Conservation (phyloP, 2,113 vertebrate genomes). For the Bos taurus region ARS-UCD2.0 NC_037335.1:80312001-80312500, state of each 20-base stretch:
- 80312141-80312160: neutral
- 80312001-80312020: neutral
- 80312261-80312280: neutral
- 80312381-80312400: neutral
- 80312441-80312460: conserved; percentile 52
- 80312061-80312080: neutral
- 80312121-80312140: neutral
- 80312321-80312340: neutral
- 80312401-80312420: neutral
- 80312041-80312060: neutral
- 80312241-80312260: neutral
- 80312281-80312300: neutral
- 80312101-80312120: neutral
- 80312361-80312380: neutral
- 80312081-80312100: neutral
- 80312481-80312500: conserved; percentile 42
- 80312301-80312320: neutral
- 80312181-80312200: neutral
- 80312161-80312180: too few relatives aligned
- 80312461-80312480: conserved; percentile 50
- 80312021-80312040: neutral
- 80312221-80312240: neutral
- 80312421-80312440: conserved; percentile 47
- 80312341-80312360: neutral
- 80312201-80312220: neutral